Evolutionary conservation across 2,888 invertebrate species (phyloP).

Genomic region (Opisthograptis luteolata): DNA sequence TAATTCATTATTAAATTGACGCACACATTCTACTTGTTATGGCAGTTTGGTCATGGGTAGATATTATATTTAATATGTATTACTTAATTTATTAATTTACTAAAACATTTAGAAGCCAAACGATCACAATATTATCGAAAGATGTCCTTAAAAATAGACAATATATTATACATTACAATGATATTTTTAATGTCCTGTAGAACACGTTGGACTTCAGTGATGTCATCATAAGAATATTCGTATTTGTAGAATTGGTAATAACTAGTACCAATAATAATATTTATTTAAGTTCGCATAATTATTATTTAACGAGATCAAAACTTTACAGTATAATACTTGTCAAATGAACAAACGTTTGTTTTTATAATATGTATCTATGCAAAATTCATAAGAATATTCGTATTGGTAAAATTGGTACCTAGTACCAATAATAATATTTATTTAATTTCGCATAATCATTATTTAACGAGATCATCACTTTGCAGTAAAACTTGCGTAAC

Average conservation of each 20-base stretch:
- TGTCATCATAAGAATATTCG: conserved; percentile 15
- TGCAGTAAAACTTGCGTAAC: conserved; percentile 1
- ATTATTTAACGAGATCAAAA: conserved; percentile 21
- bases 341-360: too few relatives aligned
- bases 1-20: conserved; percentile 69
- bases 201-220: conserved; percentile 3
- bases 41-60: conserved; percentile 64
- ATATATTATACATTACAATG: conserved; percentile 15
- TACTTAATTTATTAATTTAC: conserved; percentile 29
- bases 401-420: too few relatives aligned
- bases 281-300: conserved; percentile 11
- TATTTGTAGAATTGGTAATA: too few relatives aligned
- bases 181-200: conserved; percentile 7
- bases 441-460: conserved; percentile 11
- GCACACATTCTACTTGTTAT: conserved; percentile 50
- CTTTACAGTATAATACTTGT: too few relatives aligned
- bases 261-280: conserved; percentile 12
- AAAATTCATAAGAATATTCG: conserved; percentile 20
- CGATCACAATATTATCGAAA: conserved; percentile 46
- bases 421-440: conserved; percentile 10
- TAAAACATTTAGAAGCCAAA: conserved; percentile 47
- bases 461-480: conserved; percentile 20
- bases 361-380: too few relatives aligned
- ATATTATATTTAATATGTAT: conserved; percentile 35
- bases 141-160: conserved; percentile 30